Base-by-base conservation (phyloP, 53 echinoderm and acorn worm species). In the Luidia sarsii region DNA sequence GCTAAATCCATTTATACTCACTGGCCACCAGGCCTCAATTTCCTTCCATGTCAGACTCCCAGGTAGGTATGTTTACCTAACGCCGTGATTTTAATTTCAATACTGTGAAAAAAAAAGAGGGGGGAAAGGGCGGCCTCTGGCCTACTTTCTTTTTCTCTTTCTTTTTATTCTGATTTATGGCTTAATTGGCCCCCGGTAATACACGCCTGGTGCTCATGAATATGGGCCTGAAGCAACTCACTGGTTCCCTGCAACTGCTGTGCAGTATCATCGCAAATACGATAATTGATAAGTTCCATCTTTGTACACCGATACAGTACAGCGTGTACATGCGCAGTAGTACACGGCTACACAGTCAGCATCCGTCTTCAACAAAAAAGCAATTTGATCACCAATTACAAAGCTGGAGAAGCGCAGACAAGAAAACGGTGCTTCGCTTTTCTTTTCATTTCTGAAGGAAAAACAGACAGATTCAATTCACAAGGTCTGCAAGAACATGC, bases 201-300 rank as follows among this genome's bases (percentile, higher is more conserved):
- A 77, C 77, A 77, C 77, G 77, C 59, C 32, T 77, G 61, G 77
- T 60, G 39, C 35, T 77, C 46, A 39, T 77, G 32, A 41, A 61
- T 39, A 77, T 3, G n/a, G 28, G 30, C 41, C 33, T 43, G 15
- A 45, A 32, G 77, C 60, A 33, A 60, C 61, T 43, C 60, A 45
- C 77, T 77, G 77, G 77, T 77, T 59, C 77, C 77, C 61, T 43
- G 77, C 60, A 31, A n/a, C 36, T 28, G 77, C 77, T 77, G 77
- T 41, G 77, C 38, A 45, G n/a, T 77, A 32, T 29, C 6, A 37
- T 39, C 39, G 34, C 41, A 75, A 45, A 18, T 74, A 31, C 33
- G 21, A 32, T 9, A 68, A 45, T 46, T 28, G 46, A 46, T 16
- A 53, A 53, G 7, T 53, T 53, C 22, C n/a, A 11, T 53, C n/a